phyloP scores from a whole-genome alignment of 1,140 invertebrate species.

The Episyrphus balteatus region DNA sequence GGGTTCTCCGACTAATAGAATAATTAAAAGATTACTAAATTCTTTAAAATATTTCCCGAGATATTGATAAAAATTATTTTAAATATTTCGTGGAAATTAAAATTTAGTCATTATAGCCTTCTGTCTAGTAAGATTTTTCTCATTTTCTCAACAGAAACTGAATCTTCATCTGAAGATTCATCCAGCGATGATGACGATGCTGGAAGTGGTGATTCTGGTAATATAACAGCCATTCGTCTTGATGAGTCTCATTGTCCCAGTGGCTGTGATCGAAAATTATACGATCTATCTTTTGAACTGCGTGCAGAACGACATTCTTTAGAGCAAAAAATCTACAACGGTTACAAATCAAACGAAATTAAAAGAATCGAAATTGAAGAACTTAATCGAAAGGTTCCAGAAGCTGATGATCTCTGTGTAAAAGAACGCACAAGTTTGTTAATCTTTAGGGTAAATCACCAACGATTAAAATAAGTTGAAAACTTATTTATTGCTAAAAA shows the following conservation, averaged over 20 bases:
- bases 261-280: slow-evolving; percentile 56
- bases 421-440: slow-evolving; percentile 21
- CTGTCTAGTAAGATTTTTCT: background rate
- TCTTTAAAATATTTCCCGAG: too few species aligned
- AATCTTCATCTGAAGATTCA: slow-evolving; percentile 26
- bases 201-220: slow-evolving; percentile 45
- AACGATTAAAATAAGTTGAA: background rate
- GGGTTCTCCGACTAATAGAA: too few species aligned
- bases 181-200: slow-evolving; percentile 42
- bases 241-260: slow-evolving; percentile 66
- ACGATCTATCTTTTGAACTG: slow-evolving; percentile 50
- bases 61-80: too few species aligned
- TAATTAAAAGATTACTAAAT: too few species aligned
- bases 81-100: too few species aligned
- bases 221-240: slow-evolving; percentile 49
- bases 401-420: slow-evolving; percentile 24
- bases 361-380: slow-evolving; percentile 37
- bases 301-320: slow-evolving; percentile 44
- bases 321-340: slow-evolving; percentile 37
- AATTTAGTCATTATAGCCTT: too few species aligned
- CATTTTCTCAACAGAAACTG: background rate
- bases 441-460: slow-evolving; percentile 16
- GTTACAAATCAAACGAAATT: slow-evolving; percentile 18
- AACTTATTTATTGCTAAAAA: background rate
- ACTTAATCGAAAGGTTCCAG: slow-evolving; percentile 24